Percentiles rank a stretch among this genome's conserved stretches.
Evolutionary conservation across 2,113 vertebrate species (phyloP).

Genomic region (Saguinus midas): DNA sequence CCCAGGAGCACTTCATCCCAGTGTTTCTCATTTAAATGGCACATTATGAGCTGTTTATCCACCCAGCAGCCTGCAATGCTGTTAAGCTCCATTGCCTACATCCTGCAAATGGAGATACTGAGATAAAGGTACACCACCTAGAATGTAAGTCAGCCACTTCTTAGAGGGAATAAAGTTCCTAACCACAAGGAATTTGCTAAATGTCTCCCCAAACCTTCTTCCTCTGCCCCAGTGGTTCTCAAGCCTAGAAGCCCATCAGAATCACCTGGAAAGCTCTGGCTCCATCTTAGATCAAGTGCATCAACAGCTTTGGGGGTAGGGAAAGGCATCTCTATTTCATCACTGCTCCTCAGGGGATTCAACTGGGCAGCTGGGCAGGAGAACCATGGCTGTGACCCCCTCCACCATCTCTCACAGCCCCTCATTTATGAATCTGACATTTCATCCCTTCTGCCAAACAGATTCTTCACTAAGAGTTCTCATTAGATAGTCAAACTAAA

Average conservation of each 20-base stretch:
- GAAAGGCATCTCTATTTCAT: not conserved
- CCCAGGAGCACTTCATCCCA: not conserved
- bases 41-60: conserved; percentile 25
- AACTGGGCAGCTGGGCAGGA: not conserved
- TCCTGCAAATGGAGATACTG: not conserved
- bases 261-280: not conserved
- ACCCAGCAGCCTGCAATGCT: not conserved
- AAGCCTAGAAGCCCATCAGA: not conserved
- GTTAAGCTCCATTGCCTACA: conserved; percentile 17
- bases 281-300: not conserved
- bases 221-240: not conserved
- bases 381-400: not conserved
- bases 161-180: not conserved
- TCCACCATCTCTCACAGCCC: not conserved
- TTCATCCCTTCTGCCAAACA: not conserved
- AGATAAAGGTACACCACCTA: not conserved
- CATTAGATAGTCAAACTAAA: not conserved
- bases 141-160: not conserved
- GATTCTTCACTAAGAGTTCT: not conserved
- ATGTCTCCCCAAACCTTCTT: not conserved
- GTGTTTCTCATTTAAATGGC: conserved; percentile 27
- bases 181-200: not conserved
- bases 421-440: not conserved
- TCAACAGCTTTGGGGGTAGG: not conserved
- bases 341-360: not conserved